Conservation (phyloP, 2,113 vertebrate genomes). For the Piaya cayana region DNA sequence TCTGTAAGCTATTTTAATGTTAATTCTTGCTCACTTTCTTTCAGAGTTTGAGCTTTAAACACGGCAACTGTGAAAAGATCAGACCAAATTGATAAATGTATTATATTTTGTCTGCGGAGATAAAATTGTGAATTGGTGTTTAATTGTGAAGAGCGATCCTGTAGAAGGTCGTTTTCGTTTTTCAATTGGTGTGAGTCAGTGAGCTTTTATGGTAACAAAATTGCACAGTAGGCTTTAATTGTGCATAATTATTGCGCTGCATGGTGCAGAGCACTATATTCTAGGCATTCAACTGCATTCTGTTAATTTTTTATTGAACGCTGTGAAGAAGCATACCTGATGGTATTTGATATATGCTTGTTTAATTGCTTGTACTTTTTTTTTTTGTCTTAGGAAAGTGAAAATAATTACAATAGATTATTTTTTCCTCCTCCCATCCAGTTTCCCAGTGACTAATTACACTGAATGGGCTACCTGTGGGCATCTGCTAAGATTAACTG, state of each 20-base stretch:
- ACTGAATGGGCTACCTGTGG: neutral
- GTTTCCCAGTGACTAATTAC: neutral
- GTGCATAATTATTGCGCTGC: constrained; percentile 74
- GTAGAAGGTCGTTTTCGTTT: constrained; percentile 36
- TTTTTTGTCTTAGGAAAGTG: neutral
- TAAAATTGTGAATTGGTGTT: constrained; percentile 58
- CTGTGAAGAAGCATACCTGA: constrained; percentile 20
- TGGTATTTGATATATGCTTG: constrained; percentile 23
- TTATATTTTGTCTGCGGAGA: constrained; percentile 30
- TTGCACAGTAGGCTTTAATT: constrained; percentile 76
- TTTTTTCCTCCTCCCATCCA: neutral
- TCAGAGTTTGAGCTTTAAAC: constrained; percentile 26
- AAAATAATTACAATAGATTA: neutral
- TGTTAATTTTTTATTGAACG: constrained; percentile 55
- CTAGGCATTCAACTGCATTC: constrained; percentile 51
- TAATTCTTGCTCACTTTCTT: constrained; percentile 21
- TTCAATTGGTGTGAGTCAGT: constrained; percentile 61
- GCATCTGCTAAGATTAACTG: neutral
- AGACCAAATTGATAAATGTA: constrained; percentile 29
- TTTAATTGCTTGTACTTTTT: neutral
- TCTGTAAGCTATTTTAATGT: constrained; percentile 26
- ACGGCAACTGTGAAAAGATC: constrained; percentile 14
- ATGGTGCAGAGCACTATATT: constrained; percentile 57
- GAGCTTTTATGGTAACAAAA: constrained; percentile 69
- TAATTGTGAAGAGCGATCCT: constrained; percentile 52